Conservation (phyloP, 2,113 vertebrate species). For the Xiphophorus couchianus region DNA sequence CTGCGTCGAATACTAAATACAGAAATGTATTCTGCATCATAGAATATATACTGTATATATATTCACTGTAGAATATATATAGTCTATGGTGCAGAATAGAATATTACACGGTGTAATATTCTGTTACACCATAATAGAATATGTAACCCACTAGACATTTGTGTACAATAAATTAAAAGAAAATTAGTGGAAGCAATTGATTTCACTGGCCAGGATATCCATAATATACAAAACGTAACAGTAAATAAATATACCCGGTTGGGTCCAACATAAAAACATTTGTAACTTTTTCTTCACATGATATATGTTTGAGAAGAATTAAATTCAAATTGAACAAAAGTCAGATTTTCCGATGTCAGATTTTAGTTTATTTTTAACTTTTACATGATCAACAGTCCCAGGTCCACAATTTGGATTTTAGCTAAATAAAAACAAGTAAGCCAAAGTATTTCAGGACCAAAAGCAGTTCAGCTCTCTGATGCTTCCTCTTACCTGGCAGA, state of each 20-base stretch:
- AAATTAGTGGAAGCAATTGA: neutral
- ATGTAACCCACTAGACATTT: no score
- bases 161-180: no score
- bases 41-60: no score
- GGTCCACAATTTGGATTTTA: neutral
- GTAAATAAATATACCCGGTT: neutral
- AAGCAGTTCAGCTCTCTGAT: neutral
- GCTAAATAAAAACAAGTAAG: neutral
- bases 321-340: neutral
- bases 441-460: neutral
- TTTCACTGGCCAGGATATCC: neutral
- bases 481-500: slow-evolving; percentile 86
- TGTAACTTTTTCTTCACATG: neutral
- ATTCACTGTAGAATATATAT: no score
- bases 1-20: no score
- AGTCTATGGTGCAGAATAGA: no score
- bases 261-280: neutral
- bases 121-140: no score
- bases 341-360: neutral
- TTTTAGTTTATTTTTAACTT: neutral
- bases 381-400: no score
- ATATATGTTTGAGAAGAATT: neutral
- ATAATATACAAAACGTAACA: neutral
- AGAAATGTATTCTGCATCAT: no score
- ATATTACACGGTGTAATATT: no score